These are phyloP conservation scores for Sterna hirundo DNA, from an alignment of 2,113 vertebrate species.

Conservation along the genomic window DNA sequence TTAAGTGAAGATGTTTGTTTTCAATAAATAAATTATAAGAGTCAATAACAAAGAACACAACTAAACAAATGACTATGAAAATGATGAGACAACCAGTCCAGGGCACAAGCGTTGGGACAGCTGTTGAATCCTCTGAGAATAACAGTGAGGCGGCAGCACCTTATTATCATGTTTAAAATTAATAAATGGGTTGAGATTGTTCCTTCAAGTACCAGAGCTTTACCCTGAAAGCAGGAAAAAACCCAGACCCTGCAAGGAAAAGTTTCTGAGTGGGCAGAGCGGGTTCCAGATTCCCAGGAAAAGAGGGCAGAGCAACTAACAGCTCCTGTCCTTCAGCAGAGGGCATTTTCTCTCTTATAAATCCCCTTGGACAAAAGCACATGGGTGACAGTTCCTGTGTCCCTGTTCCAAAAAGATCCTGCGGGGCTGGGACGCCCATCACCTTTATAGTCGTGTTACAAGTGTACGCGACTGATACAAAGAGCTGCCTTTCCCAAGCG, in stretches of 20 bases:
- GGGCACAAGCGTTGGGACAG: neutral
- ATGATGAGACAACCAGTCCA: neutral
- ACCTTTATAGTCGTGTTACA: neutral
- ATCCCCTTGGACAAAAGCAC: neutral
- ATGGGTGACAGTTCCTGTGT: neutral
- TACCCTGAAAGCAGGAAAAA: neutral
- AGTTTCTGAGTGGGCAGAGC: neutral
- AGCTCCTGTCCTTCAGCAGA: neutral
- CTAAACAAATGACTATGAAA: neutral
- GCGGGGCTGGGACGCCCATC: neutral
- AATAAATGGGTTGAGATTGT: neutral
- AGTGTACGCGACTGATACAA: neutral
- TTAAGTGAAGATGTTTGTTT: neutral
- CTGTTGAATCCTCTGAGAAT: neutral
- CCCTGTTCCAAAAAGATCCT: neutral
- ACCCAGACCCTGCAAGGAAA: neutral
- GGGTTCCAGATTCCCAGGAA: neutral
- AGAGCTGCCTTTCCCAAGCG: neutral
- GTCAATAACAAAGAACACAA: neutral
- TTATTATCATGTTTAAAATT: neutral
- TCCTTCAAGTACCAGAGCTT: neutral
- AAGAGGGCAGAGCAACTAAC: neutral
- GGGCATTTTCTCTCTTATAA: neutral
- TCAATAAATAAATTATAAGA: neutral
- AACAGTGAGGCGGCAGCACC: neutral